Percentiles rank a stretch among this genome's conserved stretches.
Conservation (phyloP, 2,888 invertebrate genomes). For the Rhingia rostrata region DNA sequence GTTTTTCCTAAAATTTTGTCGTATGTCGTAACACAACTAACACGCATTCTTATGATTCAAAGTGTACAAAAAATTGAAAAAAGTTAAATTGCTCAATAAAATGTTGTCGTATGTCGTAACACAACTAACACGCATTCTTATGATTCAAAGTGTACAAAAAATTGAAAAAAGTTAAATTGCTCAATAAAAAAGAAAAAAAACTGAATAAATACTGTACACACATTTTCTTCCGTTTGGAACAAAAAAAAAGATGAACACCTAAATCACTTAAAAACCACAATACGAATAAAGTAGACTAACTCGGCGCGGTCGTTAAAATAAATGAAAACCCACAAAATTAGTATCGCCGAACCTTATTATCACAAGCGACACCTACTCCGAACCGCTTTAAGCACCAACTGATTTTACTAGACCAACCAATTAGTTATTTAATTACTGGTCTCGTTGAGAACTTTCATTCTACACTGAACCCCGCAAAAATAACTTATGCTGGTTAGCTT, state of each 20-base stretch:
- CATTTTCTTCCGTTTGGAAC: background rate
- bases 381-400: conserved; percentile 44
- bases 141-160: no score
- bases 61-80: no score
- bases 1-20: no score
- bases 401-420: conserved; percentile 34
- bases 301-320: background rate
- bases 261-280: conserved; percentile 1
- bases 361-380: conserved; percentile 31
- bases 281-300: background rate
- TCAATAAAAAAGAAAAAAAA: no score
- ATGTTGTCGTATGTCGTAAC: no score
- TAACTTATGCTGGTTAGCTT: conserved; percentile 10
- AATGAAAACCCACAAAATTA: background rate
- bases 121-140: no score
- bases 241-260: background rate
- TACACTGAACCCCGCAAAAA: background rate
- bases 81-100: no score
- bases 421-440: conserved; percentile 57
- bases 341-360: background rate
- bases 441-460: conserved; percentile 6
- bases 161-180: no score
- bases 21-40: no score
- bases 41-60: no score
- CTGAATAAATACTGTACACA: background rate